Base-by-base conservation (phyloP, 2,888 invertebrate genomes). In the Diaphora mendica region DNA sequence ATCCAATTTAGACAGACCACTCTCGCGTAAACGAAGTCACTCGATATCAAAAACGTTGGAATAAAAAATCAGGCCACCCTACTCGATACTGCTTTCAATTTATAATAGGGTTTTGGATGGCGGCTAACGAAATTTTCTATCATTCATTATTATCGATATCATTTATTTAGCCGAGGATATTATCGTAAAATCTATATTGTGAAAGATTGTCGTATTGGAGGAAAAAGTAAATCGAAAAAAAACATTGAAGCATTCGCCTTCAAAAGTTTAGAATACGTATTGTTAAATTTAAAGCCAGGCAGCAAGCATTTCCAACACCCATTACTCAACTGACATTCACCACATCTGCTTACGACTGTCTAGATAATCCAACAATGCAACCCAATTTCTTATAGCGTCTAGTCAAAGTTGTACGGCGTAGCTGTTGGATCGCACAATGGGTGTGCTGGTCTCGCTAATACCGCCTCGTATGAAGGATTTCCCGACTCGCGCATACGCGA, bases 391-490 rank as follows among this genome's bases (percentile, higher is more conserved):
- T 83, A 74, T 74, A 77, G 79, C 79, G 75, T 73, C 64, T 39
- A 83, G 83, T 84, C 82, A 83, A 82, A 82, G 82, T 83, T 84
- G 84, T 84, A 79, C 82, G 75, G 76, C 30, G 35, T 67, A 35
- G 70, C 69, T 75, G 44, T 75, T 74, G 72, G 78, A 79, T 79
- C 71, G 70, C 71, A 85, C 81, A 84, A 82, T 83, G 65, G 77
- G 74, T 77, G 73, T 59, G 75, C 73, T 73, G 75, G 73, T 77
- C 76, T 82, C 81, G 79, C 88, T 88, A 88, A 88, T 86, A 82
- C 87, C 84, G 85, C 82, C 79, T 84, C 87, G 82, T 89, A 87
- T 89, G 86, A 88, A 85, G 87, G 88, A 91, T 91, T 88, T 89
- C 85, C 88, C 85, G 85, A 80, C 85, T 81, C 80, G 81, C 79